phyloP scores from a whole-genome alignment of 2,888 invertebrate species.

The Ophion obscuratus region DNA sequence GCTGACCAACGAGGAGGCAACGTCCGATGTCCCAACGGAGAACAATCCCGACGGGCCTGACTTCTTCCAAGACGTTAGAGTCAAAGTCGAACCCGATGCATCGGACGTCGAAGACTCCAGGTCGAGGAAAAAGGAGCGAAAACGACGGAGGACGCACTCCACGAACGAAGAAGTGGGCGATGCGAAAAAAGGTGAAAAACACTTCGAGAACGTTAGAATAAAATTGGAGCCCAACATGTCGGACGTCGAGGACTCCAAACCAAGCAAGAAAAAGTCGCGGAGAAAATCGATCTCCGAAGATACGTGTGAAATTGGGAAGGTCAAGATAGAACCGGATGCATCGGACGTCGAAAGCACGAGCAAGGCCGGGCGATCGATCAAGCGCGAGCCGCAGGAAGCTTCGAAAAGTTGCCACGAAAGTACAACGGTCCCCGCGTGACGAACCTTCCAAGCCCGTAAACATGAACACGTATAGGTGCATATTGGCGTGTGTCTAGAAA shows the following conservation, averaged over 20 bases:
- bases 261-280: conserved; percentile 58
- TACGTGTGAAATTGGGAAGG: conserved; percentile 1
- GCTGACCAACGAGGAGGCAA: conserved; percentile 18
- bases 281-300: conserved; percentile 69
- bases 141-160: conserved; percentile 36
- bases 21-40: not conserved
- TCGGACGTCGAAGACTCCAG: conserved; percentile 57
- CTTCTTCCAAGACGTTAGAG: conserved; percentile 58
- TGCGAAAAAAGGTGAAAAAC: not conserved
- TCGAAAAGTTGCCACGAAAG: conserved; percentile 3
- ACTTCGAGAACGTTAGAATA: conserved; percentile 15
- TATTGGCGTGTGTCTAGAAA: too few relatives aligned
- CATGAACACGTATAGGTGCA: not conserved
- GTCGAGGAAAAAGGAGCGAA: conserved; percentile 21
- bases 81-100: conserved; percentile 61
- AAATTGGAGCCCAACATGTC: conserved; percentile 59
- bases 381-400: conserved; percentile 35
- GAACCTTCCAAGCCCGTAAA: conserved; percentile 1
- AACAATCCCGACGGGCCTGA: conserved; percentile 17
- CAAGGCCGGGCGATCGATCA: conserved; percentile 4
- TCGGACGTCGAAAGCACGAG: conserved; percentile 53
- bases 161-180: not conserved
- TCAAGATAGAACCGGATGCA: conserved; percentile 53
- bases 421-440: conserved; percentile 7
- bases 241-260: conserved; percentile 50